phyloP scores from a whole-genome alignment of 2,797 vertebrate species.

The Nasua narica region DNA sequence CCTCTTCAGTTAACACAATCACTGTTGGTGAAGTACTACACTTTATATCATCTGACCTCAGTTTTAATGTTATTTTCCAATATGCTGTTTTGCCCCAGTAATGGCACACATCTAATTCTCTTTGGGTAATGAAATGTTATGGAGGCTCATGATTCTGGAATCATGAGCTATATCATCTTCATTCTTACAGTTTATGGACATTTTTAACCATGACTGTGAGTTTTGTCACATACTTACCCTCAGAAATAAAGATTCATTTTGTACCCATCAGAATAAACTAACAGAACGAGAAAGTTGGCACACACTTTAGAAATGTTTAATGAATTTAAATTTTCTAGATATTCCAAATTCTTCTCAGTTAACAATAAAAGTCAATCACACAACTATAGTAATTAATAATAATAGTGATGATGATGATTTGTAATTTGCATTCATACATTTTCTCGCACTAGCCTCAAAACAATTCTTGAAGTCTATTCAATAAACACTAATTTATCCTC shows the following conservation, averaged over 20 bases:
- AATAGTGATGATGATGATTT: background rate
- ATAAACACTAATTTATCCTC: conserved; percentile 2
- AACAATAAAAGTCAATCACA: background rate
- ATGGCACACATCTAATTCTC: background rate
- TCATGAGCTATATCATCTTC: background rate
- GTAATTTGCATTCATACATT: background rate
- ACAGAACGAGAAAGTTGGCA: background rate
- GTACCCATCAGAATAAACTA: background rate
- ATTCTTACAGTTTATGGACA: background rate
- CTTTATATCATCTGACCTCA: background rate
- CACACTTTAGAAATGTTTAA: background rate
- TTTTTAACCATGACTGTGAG: background rate
- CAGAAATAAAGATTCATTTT: background rate
- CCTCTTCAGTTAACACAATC: background rate
- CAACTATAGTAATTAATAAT: background rate
- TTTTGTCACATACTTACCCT: background rate
- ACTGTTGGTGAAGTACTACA: background rate
- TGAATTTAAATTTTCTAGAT: background rate
- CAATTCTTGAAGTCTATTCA: background rate
- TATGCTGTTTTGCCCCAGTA: background rate
- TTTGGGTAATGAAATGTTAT: background rate
- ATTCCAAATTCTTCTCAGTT: background rate
- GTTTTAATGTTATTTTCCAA: background rate
- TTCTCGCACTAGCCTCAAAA: background rate
- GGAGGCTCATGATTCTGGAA: background rate